Evolutionary conservation across 2,888 invertebrate genomes (phyloP).

Genomic region (Drosophila merina): DNA sequence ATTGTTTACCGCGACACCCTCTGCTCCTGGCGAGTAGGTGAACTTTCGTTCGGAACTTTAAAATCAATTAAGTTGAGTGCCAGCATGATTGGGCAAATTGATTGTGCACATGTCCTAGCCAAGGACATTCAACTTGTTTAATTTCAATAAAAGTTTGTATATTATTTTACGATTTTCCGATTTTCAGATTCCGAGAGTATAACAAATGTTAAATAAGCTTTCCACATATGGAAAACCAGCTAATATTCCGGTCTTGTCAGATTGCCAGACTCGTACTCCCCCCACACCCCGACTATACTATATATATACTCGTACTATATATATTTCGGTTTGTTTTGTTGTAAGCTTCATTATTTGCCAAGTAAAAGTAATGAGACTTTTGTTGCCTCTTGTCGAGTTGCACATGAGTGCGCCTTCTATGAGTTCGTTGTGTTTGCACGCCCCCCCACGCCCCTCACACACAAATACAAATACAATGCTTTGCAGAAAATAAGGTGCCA

Average conservation of each 20-base stretch:
- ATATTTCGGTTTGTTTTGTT: slow-evolving; percentile 30
- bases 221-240: background rate
- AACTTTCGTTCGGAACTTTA: slow-evolving; percentile 56
- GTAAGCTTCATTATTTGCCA: slow-evolving; percentile 77
- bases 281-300: slow-evolving; percentile 8
- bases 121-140: background rate
- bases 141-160: background rate
- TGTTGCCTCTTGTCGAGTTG: slow-evolving; percentile 75
- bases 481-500: slow-evolving; percentile 28
- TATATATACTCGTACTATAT: slow-evolving; percentile 1
- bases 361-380: slow-evolving; percentile 80
- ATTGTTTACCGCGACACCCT: slow-evolving; percentile 37
- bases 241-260: slow-evolving; percentile 45
- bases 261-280: slow-evolving; percentile 30
- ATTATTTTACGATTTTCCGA: background rate
- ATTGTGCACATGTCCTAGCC: slow-evolving; percentile 21
- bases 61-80: slow-evolving; percentile 74
- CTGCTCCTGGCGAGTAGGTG: background rate
- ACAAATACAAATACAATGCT: slow-evolving; percentile 11
- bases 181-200: no score
- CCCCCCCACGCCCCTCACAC: slow-evolving; percentile 4
- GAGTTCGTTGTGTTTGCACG: slow-evolving; percentile 37
- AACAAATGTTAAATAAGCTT: no score
- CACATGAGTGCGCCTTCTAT: slow-evolving; percentile 72
- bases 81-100: slow-evolving; percentile 63